These are phyloP conservation scores for Pelmatolapia mariae DNA, from an alignment of 2,113 vertebrate species.

Conservation along the genomic window DNA sequence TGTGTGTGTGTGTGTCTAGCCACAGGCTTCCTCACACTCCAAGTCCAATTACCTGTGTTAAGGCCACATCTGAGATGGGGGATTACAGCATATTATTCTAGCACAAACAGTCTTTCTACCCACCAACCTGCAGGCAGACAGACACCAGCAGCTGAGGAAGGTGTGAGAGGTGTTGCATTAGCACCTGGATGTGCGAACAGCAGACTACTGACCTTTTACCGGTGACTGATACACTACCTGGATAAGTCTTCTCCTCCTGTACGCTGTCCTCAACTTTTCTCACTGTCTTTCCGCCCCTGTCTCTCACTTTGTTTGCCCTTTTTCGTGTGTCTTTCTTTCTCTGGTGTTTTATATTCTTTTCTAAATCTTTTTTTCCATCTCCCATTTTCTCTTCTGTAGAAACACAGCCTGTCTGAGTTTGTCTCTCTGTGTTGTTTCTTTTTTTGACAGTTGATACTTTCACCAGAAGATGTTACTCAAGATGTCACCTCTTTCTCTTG, in stretches of 20 bases:
- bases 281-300: background rate
- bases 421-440: background rate
- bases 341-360: background rate
- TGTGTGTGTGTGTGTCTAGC: constrained; percentile 25
- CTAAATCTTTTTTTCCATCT: background rate
- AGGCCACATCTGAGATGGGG: constrained; percentile 59
- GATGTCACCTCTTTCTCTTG: constrained; percentile 7
- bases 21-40: constrained; percentile 46
- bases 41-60: constrained; percentile 73
- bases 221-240: constrained; percentile 51
- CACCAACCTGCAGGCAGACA: constrained; percentile 58
- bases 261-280: constrained; percentile 11
- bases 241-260: constrained; percentile 25
- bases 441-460: constrained; percentile 28
- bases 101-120: constrained; percentile 64
- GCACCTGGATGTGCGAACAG: constrained; percentile 76
- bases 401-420: background rate
- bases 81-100: constrained; percentile 69
- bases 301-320: background rate
- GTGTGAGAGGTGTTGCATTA: constrained; percentile 79
- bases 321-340: background rate
- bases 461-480: constrained; percentile 17
- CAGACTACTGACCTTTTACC: constrained; percentile 66
- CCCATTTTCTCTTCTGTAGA: background rate
- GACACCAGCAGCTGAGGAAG: constrained; percentile 28